phyloP scores from a whole-genome alignment of 2,113 vertebrate species.

The Glaucomys volans region DNA sequence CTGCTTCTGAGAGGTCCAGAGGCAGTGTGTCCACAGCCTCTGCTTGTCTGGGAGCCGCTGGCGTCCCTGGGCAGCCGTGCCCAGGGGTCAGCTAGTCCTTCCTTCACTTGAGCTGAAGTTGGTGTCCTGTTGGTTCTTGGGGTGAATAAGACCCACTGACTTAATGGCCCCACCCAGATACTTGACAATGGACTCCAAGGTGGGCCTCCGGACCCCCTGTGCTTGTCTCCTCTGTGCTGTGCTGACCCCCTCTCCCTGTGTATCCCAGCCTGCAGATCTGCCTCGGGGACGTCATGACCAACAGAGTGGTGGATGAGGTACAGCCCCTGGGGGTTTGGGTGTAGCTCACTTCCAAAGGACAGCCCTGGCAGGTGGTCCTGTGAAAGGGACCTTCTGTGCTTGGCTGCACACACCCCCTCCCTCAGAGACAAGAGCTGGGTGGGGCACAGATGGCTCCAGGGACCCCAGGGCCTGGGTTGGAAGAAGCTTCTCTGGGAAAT shows the following conservation, averaged over 20 bases:
- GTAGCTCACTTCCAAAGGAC: background rate
- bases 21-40: background rate
- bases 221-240: background rate
- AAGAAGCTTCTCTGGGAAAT: background rate
- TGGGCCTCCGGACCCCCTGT: accelerated
- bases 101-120: background rate
- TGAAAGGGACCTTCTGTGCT: background rate
- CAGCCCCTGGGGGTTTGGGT: background rate
- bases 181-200: background rate
- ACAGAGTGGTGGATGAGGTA: slow-evolving; percentile 93
- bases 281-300: slow-evolving; percentile 93
- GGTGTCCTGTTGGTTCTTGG: background rate
- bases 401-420: background rate
- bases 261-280: slow-evolving; percentile 91
- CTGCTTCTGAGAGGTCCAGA: background rate
- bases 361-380: background rate
- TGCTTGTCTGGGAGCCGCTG: background rate
- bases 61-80: background rate
- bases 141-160: background rate
- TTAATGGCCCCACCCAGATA: background rate
- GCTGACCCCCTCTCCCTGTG: background rate
- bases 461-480: background rate
- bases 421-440: background rate
- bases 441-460: background rate
- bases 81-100: background rate